Conservation (phyloP, 2,888 invertebrate species). For the Ctena decussata region DNA sequence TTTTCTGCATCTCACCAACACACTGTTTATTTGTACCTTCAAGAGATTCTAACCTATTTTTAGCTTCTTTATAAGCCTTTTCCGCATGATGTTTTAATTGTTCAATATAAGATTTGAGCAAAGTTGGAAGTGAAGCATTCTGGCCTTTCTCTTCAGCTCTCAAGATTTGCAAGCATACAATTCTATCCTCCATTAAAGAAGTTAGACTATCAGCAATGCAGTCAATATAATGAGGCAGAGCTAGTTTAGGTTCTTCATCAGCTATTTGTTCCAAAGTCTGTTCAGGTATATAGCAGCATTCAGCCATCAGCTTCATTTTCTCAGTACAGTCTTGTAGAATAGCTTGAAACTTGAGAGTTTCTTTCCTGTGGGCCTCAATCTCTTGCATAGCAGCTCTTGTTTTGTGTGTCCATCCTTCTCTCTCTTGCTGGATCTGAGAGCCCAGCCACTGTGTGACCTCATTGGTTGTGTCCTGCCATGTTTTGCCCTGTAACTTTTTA, state of each 20-base stretch:
- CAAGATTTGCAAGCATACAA: constrained; percentile 74
- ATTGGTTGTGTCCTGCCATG: constrained; percentile 71
- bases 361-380: constrained; percentile 78
- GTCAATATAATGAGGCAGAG: constrained; percentile 73
- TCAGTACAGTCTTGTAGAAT: constrained; percentile 68
- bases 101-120: constrained; percentile 59
- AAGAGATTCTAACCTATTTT: constrained; percentile 62
- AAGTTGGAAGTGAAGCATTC: constrained; percentile 38
- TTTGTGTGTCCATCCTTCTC: constrained; percentile 81
- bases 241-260: constrained; percentile 62
- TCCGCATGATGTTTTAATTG: constrained; percentile 59
- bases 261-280: constrained; percentile 61
- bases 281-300: constrained; percentile 70
- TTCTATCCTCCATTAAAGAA: constrained; percentile 74
- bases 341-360: constrained; percentile 69
- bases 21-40: constrained; percentile 69
- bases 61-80: constrained; percentile 57
- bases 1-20: constrained; percentile 62
- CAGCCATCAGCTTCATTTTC: constrained; percentile 68
- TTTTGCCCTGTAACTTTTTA: constrained; percentile 65
- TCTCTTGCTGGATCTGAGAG: constrained; percentile 78
- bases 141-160: constrained; percentile 56
- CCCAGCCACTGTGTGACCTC: constrained; percentile 78
- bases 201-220: constrained; percentile 73
- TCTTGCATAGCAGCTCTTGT: constrained; percentile 81